Conservation (phyloP, 2,797 vertebrate genomes). For the Calcarius lapponicus region DNA sequence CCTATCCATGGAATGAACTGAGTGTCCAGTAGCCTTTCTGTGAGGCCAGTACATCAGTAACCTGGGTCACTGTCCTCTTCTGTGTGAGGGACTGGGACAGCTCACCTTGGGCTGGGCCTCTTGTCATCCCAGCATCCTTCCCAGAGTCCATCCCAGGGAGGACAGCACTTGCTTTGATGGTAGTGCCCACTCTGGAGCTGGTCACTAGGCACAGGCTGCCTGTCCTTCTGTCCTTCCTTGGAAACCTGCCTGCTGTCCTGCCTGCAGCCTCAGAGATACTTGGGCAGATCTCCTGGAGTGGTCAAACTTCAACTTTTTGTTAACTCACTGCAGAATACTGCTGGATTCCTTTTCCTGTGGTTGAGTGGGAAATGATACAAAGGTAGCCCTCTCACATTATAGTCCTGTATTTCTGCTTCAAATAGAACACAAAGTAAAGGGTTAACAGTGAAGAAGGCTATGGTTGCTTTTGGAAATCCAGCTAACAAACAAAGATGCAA, state of each 20-base stretch:
- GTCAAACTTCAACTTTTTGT: background rate
- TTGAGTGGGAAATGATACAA: background rate
- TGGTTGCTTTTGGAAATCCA: background rate
- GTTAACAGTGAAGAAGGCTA: background rate
- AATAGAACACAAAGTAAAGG: background rate
- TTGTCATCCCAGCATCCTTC: rapidly evolving
- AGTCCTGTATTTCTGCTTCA: background rate
- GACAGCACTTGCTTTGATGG: background rate
- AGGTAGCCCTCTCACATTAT: background rate
- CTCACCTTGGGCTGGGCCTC: background rate
- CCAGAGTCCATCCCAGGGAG: background rate
- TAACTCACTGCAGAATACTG: background rate
- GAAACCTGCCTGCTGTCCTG: background rate
- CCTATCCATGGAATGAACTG: background rate
- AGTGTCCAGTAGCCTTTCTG: background rate
- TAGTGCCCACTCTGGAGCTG: background rate
- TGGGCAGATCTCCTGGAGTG: background rate
- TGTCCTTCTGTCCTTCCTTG: background rate
- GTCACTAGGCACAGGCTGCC: rapidly evolving
- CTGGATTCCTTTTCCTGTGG: background rate
- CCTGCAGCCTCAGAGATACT: rapidly evolving
- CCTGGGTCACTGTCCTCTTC: background rate
- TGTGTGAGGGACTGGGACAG: rapidly evolving
- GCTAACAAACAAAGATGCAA: background rate
- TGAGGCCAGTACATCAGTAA: background rate